Evolutionary conservation across 2,888 invertebrate species (phyloP), one percentile per base, ranked within the genome.

Genomic region (Lissocephala sabroskyi): DNA sequence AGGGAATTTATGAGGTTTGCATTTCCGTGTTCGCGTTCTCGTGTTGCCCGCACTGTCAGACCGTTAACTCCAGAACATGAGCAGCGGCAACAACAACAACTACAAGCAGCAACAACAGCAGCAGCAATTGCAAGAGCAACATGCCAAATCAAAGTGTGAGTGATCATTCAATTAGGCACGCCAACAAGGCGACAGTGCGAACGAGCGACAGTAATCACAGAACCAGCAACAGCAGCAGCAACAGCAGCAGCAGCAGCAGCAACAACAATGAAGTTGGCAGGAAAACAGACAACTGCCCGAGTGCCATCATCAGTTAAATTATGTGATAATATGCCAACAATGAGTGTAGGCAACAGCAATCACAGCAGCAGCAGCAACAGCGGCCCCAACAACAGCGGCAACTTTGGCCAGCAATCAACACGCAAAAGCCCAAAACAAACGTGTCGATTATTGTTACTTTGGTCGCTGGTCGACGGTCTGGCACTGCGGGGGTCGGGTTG

Each of bases 301-400:
- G 79, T 68, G 67, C 73, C 79, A 68, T 68, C 68, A 79, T 79
- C 71, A 77, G 79, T 77, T 77, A 71, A 71, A 71, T 71, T 79
- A 71, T 71, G 71, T 71, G 71, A 71, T 71, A 71, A 71, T 71
- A 71, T 73, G 71, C 79, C 79, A 79, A 77, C 78, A 79, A 79
- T 79, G 75, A 73, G 71, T 75, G 78, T 68, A n/a, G n/a, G 67
- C 79, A 66, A 59, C 75, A 78, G 14, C 37, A 18, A 64, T 55
- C 48, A 40, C 49, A 52, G 46, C 52, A 33, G 37, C 49, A 58
- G 48, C 53, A 54, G 42, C 32, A 33, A 18, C 52, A 42, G 29
- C 62, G 47, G 39, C 48, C 32, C 13, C 55, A 35, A 35, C 57
- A 50, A 43, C 49, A 49, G 41, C 35, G 28, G 6, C 29, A 45